These are phyloP conservation scores for Porites australiensis DNA, from an alignment of 64 coral and sea anemone genomes.

Conservation along the genomic window DNA sequence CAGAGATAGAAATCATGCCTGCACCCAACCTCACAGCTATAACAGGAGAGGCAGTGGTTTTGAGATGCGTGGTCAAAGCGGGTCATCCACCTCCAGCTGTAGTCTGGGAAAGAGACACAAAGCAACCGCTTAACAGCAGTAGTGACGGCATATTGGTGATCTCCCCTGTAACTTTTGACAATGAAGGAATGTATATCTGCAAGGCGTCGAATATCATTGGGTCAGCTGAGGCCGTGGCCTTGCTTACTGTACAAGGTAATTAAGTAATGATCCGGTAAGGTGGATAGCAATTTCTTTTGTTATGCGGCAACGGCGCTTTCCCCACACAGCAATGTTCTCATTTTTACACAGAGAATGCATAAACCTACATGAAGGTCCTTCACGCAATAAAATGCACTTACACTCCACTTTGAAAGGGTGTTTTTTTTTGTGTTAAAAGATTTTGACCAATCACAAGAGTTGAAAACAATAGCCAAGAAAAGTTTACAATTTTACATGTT, in stretches of 20 bases:
- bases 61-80: conserved; percentile 75
- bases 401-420: too few relatives aligned
- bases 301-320: too few relatives aligned
- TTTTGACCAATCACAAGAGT: too few relatives aligned
- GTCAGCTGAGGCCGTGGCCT: conserved; percentile 59
- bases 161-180: conserved; percentile 59
- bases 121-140: conserved; percentile 17
- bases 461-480: too few relatives aligned
- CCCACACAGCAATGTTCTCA: too few relatives aligned
- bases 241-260: conserved; percentile 82
- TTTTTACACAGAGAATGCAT: too few relatives aligned
- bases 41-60: conserved; percentile 77
- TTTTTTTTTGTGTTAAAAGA: too few relatives aligned
- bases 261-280: too few relatives aligned
- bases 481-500: too few relatives aligned
- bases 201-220: conserved; percentile 74
- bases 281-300: too few relatives aligned
- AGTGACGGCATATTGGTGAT: conserved; percentile 73
- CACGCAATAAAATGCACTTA: too few relatives aligned
- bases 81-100: conserved; percentile 72
- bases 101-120: conserved; percentile 57
- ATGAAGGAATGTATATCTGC: conserved; percentile 81
- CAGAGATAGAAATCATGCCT: conserved; percentile 86
- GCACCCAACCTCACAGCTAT: conserved; percentile 56
- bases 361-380: too few relatives aligned